Percentiles rank a stretch among this genome's conserved stretches.
These are phyloP conservation scores for Micrasema longulum DNA, from an alignment of 1,140 invertebrate genomes.

Conservation along the genomic window DNA sequence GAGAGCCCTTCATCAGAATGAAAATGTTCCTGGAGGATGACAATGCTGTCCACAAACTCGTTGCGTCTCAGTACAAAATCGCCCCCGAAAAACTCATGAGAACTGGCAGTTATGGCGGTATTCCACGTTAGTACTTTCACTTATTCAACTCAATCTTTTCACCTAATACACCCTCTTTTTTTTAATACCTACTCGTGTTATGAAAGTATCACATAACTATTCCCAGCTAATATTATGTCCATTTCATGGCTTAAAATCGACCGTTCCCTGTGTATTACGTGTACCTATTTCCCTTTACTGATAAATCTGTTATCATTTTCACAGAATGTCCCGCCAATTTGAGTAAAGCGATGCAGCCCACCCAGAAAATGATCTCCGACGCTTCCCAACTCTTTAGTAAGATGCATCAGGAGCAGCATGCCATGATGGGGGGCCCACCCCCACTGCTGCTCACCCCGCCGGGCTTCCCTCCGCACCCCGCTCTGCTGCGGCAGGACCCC, in stretches of 20 bases:
- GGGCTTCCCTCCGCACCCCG: slow-evolving; percentile 74
- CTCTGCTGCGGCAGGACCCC: slow-evolving; percentile 66
- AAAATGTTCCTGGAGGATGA: slow-evolving; percentile 98
- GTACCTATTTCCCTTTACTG: not conserved
- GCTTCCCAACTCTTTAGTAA: slow-evolving; percentile 78
- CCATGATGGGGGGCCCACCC: slow-evolving; percentile 62
- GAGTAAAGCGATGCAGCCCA: slow-evolving; percentile 80
- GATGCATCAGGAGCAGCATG: slow-evolving; percentile 75
- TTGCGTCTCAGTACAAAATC: slow-evolving; percentile 97
- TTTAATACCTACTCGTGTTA: too few species aligned
- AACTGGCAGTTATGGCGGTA: slow-evolving; percentile 91
- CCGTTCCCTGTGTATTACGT: too few species aligned
- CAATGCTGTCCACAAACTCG: slow-evolving; percentile 95
- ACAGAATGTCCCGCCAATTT: slow-evolving; percentile 78
- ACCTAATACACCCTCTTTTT: too few species aligned
- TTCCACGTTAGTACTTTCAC: slow-evolving; percentile 75
- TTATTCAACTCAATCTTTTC: too few species aligned
- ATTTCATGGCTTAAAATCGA: too few species aligned
- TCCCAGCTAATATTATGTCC: too few species aligned
- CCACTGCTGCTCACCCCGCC: slow-evolving; percentile 74
- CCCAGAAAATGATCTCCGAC: slow-evolving; percentile 79
- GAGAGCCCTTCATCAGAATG: slow-evolving; percentile 98
- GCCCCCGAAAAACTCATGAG: slow-evolving; percentile 96
- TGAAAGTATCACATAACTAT: too few species aligned
- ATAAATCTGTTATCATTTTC: slow-evolving; percentile 55